Conservation (phyloP, 2,888 invertebrate genomes). For the Acanthosepion pharaonis region DNA sequence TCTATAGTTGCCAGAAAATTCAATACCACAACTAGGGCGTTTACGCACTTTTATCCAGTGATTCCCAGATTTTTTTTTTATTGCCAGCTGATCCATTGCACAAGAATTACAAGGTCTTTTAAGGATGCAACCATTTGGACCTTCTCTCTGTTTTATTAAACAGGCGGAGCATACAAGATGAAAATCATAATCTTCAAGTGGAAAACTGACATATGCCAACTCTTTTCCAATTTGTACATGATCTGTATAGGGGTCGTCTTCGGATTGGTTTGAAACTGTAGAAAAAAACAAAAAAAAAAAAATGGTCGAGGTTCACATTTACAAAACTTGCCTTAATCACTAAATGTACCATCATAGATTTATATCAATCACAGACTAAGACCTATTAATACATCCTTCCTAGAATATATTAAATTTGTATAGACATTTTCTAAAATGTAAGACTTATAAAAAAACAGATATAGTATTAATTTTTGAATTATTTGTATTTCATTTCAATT, state of each 20-base stretch:
- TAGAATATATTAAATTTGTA: too few relatives aligned
- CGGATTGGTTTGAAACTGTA: too few relatives aligned
- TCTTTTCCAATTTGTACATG: not conserved
- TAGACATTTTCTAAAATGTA: too few relatives aligned
- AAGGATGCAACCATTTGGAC: conserved; percentile 60
- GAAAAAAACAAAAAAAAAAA: not conserved
- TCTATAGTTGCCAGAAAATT: conserved; percentile 59
- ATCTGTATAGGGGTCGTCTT: too few relatives aligned
- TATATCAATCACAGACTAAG: too few relatives aligned
- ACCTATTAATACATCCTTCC: too few relatives aligned
- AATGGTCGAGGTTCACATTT: not conserved
- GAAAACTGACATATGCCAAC: conserved; percentile 54
- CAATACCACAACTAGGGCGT: conserved; percentile 54
- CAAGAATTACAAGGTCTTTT: conserved; percentile 54
- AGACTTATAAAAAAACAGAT: too few relatives aligned
- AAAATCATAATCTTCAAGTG: conserved; percentile 63
- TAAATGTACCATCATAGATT: too few relatives aligned
- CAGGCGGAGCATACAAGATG: conserved; percentile 64
- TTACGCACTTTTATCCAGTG: conserved; percentile 67
- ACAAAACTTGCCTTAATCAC: too few relatives aligned
- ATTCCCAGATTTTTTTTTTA: conserved; percentile 55
- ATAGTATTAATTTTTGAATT: too few relatives aligned
- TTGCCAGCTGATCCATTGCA: conserved; percentile 59
- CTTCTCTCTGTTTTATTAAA: conserved; percentile 65
- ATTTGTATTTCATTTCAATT: too few relatives aligned